phyloP scores from a whole-genome alignment of 2,888 invertebrate genomes.

The Catocala sponsa region DNA sequence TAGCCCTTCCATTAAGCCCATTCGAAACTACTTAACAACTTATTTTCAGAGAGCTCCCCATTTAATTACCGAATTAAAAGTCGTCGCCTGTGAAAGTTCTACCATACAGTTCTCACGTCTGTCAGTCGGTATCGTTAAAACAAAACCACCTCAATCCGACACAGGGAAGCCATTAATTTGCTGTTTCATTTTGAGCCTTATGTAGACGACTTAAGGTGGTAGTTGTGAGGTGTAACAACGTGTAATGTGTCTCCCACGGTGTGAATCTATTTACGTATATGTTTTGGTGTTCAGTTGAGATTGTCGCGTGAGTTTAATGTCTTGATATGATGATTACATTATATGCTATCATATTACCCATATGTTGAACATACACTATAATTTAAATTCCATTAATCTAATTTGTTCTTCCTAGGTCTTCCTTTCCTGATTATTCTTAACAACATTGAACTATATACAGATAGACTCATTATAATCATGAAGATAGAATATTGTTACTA shows the following conservation, averaged over 20 bases:
- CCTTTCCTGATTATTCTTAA: no score
- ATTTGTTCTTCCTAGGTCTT: no score
- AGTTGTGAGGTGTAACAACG: conserved; percentile 27
- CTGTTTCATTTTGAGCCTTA: conserved; percentile 51
- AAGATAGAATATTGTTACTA: no score
- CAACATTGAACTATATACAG: no score
- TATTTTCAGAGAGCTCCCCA: conserved; percentile 50
- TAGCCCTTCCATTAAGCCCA: conserved; percentile 39
- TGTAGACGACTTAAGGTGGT: conserved; percentile 39
- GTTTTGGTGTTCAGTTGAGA: conserved; percentile 30
- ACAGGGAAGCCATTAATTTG: conserved; percentile 44
- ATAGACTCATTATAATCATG: no score
- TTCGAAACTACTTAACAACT: conserved; percentile 56
- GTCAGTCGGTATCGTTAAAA: conserved; percentile 76
- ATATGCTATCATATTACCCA: not conserved
- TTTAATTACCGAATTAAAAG: conserved; percentile 60
- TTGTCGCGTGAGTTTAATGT: conserved; percentile 22
- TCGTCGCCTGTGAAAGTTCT: conserved; percentile 74
- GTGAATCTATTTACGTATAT: conserved; percentile 68
- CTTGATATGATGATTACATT: not conserved
- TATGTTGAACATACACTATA: no score
- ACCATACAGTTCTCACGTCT: conserved; percentile 79
- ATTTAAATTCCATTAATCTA: no score
- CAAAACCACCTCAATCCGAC: conserved; percentile 67
- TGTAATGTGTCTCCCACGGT: conserved; percentile 70